Base-by-base conservation (phyloP, 2,888 invertebrate species). In the Sesia bembeciformis region DNA sequence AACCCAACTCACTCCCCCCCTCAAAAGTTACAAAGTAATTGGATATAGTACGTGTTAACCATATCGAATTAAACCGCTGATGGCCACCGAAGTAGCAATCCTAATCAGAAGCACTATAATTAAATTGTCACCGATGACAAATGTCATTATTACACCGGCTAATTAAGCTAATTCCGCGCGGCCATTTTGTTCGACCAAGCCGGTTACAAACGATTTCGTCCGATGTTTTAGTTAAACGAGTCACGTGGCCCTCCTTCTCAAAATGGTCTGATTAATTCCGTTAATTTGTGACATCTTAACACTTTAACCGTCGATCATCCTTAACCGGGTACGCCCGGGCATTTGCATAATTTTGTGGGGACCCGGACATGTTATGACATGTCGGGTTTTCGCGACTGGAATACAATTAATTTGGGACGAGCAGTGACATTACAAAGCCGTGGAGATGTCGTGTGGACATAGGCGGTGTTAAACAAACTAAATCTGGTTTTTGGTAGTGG, bases 201-300 rank as follows among this genome's bases (percentile, higher is more conserved):
- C 62, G 64, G 67, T 23, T 23, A 2, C 23, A 23, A 23, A 1
- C 23, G 23, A 23, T 64, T 64, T 65, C 66, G 69, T 64, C 71
- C 66, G 64, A 65, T 60, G 61, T 62, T 70, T 74, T 70, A 70
- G 62, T 60, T 62, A 71, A 68, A 68, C 64, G 62, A 60, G 60
- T 65, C 72, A 65, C 65, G 67, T 40, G 40, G 38, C 38, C 39
- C 38, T 42, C 38, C 50, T 50, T 38, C 39, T 50, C 39, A 38
- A 5, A 39, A 38, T 6, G 42, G 23, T 39, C 4, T 50, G 50
- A 50, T 50, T 50, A 50, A 50, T 50, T 50, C 39, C 58, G 62
- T 68, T 67, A 70, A 74, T 72, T 72, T 64, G 62, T 62, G 62
- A 65, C 67, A 67, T 61, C 65, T 74, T 66, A 64, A 62, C 65